phyloP scores from a whole-genome alignment of 2,113 vertebrate genomes.

The Dasyurus viverrinus region DNA sequence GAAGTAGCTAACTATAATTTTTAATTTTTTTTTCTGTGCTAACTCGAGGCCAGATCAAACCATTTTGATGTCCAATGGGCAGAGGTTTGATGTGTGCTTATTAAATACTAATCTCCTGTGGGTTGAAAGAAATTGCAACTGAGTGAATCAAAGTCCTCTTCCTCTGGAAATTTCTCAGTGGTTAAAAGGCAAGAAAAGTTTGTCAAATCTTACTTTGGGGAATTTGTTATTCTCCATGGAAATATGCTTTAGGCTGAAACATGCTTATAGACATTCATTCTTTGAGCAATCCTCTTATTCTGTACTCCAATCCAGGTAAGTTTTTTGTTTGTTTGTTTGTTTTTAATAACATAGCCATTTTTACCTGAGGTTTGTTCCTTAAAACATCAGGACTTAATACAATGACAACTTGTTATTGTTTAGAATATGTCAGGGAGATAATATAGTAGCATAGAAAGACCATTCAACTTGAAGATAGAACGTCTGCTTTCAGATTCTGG shows the following conservation, averaged over 20 bases:
- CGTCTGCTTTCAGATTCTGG: background rate
- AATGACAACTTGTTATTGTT: background rate
- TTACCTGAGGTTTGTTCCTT: background rate
- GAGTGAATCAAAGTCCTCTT: constrained; percentile 44
- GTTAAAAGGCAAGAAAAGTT: constrained; percentile 45
- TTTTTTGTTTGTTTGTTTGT: background rate
- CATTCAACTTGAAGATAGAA: background rate
- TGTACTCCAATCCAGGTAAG: background rate
- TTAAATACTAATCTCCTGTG: constrained; percentile 28
- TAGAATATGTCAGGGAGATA: background rate
- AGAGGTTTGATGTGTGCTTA: constrained; percentile 39
- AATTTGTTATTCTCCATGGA: constrained; percentile 52
- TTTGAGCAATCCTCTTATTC: constrained; percentile 9
- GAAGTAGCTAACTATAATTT: constrained; percentile 21
- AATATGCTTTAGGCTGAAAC: constrained; percentile 46
- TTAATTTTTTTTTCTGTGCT: constrained; percentile 24
- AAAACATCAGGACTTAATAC: constrained; percentile 20
- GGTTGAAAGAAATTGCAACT: background rate
- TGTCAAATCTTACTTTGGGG: constrained; percentile 28
- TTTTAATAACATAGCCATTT: background rate
- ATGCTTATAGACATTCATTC: background rate
- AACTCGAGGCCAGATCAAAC: constrained; percentile 35
- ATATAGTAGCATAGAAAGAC: background rate
- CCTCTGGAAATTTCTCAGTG: constrained; percentile 7
- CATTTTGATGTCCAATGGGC: background rate